phyloP scores from a whole-genome alignment of 2,888 invertebrate genomes.

The Microctonus brassicae region DNA sequence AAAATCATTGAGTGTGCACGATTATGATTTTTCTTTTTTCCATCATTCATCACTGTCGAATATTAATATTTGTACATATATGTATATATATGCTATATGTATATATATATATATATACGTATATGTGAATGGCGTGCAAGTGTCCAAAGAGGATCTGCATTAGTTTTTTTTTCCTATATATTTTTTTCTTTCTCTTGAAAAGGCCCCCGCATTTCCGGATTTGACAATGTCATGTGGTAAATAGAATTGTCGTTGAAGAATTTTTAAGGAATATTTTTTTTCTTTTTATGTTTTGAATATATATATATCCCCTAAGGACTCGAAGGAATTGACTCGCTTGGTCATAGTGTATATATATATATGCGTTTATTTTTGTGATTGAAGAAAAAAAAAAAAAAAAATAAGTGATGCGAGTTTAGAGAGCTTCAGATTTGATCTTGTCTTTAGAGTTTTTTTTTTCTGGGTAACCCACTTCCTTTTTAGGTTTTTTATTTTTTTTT shows the following conservation, averaged over 20 bases:
- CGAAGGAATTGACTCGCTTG: conserved; percentile 24
- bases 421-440: neutral
- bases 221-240: conserved; percentile 18
- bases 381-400: conserved; percentile 6
- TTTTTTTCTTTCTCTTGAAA: neutral
- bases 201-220: conserved; percentile 30
- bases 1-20: too few species aligned
- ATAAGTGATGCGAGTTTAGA: conserved; percentile 12
- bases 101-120: neutral
- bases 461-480: neutral
- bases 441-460: conserved; percentile 26
- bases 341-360: neutral
- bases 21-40: too few species aligned
- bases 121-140: neutral
- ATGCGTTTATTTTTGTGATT: conserved; percentile 1
- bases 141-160: conserved; percentile 13
- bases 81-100: too few species aligned
- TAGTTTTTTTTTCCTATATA: neutral
- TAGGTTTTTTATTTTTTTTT: conserved; percentile 30
- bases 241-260: conserved; percentile 7
- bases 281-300: neutral
- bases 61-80: neutral
- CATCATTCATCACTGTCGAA: conserved; percentile 16
- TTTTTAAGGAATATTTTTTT: conserved; percentile 15
- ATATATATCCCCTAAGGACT: conserved; percentile 12